Percentiles rank a stretch among this genome's conserved stretches.
phyloP scores from a whole-genome alignment of 2,113 vertebrate genomes.

The Zapornia atra region DNA sequence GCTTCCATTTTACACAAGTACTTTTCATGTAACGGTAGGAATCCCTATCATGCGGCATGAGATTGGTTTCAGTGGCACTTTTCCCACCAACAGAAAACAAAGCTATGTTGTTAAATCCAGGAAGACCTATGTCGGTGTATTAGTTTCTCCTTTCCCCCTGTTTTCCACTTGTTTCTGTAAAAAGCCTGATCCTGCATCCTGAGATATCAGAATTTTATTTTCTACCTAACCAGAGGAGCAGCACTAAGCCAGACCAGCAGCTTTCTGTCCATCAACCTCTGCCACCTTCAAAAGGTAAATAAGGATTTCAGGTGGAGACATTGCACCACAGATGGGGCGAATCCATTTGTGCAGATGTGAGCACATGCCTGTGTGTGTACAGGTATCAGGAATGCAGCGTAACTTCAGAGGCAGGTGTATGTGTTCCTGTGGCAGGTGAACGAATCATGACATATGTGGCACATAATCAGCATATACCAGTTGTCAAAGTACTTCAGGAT shows the following conservation, averaged over 20 bases:
- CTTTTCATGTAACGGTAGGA: background rate
- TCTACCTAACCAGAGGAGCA: background rate
- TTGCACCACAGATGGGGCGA: background rate
- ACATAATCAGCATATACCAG: background rate
- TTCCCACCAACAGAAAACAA: background rate
- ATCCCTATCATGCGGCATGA: background rate
- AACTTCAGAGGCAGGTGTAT: background rate
- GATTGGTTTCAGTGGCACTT: background rate
- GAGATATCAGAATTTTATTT: background rate
- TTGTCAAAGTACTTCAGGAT: slow-evolving; percentile 2
- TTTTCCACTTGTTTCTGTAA: background rate
- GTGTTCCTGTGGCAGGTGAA: background rate
- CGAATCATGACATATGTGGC: background rate
- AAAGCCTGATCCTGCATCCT: background rate
- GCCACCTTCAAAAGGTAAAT: background rate
- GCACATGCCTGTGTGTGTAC: background rate
- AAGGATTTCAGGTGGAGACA: background rate
- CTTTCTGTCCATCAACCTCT: background rate
- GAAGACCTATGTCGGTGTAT: background rate
- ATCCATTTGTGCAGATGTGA: background rate
- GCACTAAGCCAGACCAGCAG: background rate
- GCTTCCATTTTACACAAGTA: background rate
- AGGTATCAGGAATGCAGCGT: accelerated
- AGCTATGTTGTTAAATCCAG: background rate
- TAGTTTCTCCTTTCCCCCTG: background rate